Percentiles rank a stretch among this genome's conserved stretches.
Conservation (phyloP, 23 tunicate genomes). For the Trididemnum nubilum region DNA sequence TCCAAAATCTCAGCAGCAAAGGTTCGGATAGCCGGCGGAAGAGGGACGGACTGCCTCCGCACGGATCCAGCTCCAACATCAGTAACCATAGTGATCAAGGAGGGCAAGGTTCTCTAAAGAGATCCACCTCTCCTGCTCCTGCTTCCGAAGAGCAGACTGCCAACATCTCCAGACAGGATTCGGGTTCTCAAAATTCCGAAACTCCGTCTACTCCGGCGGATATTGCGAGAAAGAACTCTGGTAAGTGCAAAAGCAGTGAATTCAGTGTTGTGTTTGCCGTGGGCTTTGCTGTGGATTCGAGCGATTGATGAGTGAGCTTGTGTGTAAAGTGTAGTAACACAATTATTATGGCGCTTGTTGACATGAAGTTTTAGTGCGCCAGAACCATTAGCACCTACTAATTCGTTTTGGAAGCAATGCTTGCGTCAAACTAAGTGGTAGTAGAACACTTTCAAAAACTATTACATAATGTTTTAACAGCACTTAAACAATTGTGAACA, state of each 20-base stretch:
- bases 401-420: no score
- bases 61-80: conserved; percentile 32
- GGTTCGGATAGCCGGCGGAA: conserved; percentile 48
- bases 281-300: neutral
- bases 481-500: no score
- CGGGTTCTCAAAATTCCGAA: conserved; percentile 20
- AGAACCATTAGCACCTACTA: no score
- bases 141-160: neutral
- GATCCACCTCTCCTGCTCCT: conserved; percentile 21
- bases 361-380: no score
- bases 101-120: conserved; percentile 1
- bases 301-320: no score
- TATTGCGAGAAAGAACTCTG: conserved; percentile 5
- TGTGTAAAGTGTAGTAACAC: no score
- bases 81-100: conserved; percentile 27
- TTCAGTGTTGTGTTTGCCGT: neutral
- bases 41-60: conserved; percentile 58
- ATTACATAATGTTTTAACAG: no score
- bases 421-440: no score
- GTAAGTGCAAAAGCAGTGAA: neutral
- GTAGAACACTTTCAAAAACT: no score
- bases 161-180: conserved; percentile 2
- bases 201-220: neutral
- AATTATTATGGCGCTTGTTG: no score
- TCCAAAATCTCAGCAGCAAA: conserved; percentile 72